Evolutionary conservation across 2,113 vertebrate species (phyloP).

Genomic region (Tringa solitaria): DNA sequence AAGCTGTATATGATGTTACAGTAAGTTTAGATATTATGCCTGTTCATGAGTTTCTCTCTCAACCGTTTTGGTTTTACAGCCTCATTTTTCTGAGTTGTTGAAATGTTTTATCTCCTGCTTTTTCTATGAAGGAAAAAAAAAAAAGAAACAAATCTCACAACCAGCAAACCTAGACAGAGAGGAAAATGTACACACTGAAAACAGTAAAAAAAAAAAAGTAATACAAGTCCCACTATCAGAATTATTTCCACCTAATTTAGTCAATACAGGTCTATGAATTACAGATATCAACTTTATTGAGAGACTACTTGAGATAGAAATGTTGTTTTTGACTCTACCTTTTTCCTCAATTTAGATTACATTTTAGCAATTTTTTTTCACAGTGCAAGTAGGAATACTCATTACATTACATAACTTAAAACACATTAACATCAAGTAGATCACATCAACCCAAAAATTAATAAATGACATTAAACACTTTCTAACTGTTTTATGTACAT

Average conservation of each 20-base stretch:
- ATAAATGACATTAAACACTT: not conserved
- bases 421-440: not conserved
- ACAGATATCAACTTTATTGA: not conserved
- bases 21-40: not conserved
- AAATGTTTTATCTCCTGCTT: not conserved
- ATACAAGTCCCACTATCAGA: not conserved
- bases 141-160: not conserved
- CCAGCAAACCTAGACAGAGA: not conserved
- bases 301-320: not conserved
- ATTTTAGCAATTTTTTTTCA: not conserved
- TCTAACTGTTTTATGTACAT: not conserved
- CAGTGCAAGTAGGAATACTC: not conserved
- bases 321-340: not conserved
- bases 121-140: not conserved
- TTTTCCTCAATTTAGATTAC: not conserved
- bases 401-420: not conserved
- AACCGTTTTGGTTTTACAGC: not conserved
- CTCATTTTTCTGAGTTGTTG: not conserved
- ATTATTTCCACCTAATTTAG: not conserved
- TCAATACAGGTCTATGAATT: not conserved
- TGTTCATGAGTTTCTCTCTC: not conserved
- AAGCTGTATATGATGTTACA: not conserved
- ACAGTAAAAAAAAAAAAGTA: not conserved
- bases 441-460: not conserved
- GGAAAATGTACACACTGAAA: not conserved